A percentile compares a stretch with the other conserved stretches of the same genome.
Evolutionary conservation across 2,888 invertebrate species (phyloP).

Genomic region (Plagiodera versicolora): DNA sequence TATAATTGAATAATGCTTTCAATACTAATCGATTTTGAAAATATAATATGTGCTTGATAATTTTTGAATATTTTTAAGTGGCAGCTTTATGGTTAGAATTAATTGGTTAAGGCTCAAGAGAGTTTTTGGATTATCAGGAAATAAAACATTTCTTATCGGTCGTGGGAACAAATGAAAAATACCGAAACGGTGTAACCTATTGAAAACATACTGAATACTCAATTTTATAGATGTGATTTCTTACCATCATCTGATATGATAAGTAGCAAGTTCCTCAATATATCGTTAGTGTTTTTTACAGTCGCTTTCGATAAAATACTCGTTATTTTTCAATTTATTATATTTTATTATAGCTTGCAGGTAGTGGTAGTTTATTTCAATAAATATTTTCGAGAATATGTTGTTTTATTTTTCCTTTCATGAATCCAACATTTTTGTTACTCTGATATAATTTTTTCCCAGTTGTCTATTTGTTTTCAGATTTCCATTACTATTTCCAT

Average conservation of each 20-base stretch:
- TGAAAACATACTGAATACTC: constrained; percentile 45
- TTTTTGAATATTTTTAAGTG: constrained; percentile 6
- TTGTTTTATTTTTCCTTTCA: constrained; percentile 14
- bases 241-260: constrained; percentile 38
- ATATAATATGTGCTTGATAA: not conserved
- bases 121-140: not conserved
- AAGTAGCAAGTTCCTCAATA: constrained; percentile 32
- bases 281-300: constrained; percentile 25
- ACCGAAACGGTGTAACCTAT: constrained; percentile 4
- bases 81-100: constrained; percentile 16
- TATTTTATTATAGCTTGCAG: constrained; percentile 41
- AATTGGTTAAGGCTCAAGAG: constrained; percentile 21
- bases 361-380: constrained; percentile 47
- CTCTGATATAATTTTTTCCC: too few relatives aligned
- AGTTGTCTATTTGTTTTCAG: too few relatives aligned
- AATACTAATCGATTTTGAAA: constrained; percentile 1
- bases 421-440: too few relatives aligned
- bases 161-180: constrained; percentile 41
- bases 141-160: constrained; percentile 24
- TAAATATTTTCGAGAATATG: constrained; percentile 35
- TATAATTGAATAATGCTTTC: constrained; percentile 8
- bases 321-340: constrained; percentile 35
- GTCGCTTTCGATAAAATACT: constrained; percentile 29
- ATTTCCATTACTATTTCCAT: too few relatives aligned
- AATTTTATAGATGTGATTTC: constrained; percentile 49